Evolutionary conservation across 2,113 vertebrate species (phyloP), one percentile per base, ranked within the genome.

Genomic region (Prochilodus magdalenae): DNA sequence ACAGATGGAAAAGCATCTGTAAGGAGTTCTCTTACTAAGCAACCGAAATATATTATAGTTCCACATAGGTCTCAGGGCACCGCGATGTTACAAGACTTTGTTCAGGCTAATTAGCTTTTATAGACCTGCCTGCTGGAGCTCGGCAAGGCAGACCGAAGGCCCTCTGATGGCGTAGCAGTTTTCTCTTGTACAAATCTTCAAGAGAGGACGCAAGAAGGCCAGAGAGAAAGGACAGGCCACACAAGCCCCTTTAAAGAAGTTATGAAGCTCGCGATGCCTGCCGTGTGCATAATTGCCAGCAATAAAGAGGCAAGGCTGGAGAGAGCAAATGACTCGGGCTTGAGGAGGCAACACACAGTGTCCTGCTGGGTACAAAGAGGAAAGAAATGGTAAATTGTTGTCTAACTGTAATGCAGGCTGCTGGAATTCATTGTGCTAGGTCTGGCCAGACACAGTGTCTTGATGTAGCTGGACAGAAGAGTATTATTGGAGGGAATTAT

Each of bases 81-180:
- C 77, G 78, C 75, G 59, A 78, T 81, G 83, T 90, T 90, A 86
- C 83, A 83, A 87, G 87, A 88, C 84, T 84, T 57, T 85, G 89
- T 90, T 92, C 84, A 67, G 87, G 74, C 57, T 80, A 87, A 90
- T 92, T 90, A 88, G 84, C 75, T 89, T 92, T 92, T 88, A 93
- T 89, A 88, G 89, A 90, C 81, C 81, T 85, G 80, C 74, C 77
- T 87, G 62, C 85, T 87, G 59, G 65, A 84, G 89, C 84, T 84
- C 86, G 83, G 66, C 44, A 82, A 76, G 75, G 86, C 53, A 63
- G 29, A 40, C 72, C 26, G 16, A 84, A 73, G 62, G 11, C 20
- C 33, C 44, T 33, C 40, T 60, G 29, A 73, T 65, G 29, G 65
- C 1, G 0, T 20, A 49, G 77, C 53, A 5, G 2, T 67, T 74